phyloP scores from a whole-genome alignment of 2,113 vertebrate genomes.

The Myotis davidii region DNA sequence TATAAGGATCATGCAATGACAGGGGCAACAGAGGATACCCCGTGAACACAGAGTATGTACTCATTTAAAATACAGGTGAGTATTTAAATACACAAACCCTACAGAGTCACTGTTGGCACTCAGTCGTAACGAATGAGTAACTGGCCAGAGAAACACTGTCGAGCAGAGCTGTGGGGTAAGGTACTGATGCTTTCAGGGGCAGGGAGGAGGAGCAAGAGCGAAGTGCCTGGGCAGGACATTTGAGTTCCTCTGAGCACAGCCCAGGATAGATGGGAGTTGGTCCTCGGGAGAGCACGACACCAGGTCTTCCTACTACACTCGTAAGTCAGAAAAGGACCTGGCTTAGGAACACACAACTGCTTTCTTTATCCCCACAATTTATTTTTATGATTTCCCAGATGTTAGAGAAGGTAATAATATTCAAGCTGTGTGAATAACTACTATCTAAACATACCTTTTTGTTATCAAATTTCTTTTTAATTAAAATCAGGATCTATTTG shows the following conservation, averaged over 20 bases:
- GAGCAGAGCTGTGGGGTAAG: not conserved
- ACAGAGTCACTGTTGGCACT: not conserved
- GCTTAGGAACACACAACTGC: not conserved
- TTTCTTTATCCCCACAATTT: slow-evolving; percentile 1
- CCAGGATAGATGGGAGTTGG: not conserved
- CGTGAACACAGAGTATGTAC: not conserved
- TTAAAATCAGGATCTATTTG: slow-evolving; percentile 60
- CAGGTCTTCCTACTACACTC: not conserved
- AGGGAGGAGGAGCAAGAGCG: not conserved
- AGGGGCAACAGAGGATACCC: not conserved
- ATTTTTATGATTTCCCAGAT: slow-evolving; percentile 32
- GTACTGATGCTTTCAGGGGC: not conserved
- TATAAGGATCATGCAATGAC: not conserved
- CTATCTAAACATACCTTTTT: slow-evolving; percentile 44
- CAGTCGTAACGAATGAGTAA: not conserved
- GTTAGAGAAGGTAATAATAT: slow-evolving; percentile 50
- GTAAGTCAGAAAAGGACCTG: not conserved
- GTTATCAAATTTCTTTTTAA: slow-evolving; percentile 56
- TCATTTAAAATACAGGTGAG: no score
- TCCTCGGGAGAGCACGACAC: not conserved
- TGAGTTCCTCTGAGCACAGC: not conserved
- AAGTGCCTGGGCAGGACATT: not conserved
- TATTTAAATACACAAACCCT: no score
- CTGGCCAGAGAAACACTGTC: rapidly evolving
- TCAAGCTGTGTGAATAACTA: slow-evolving; percentile 19